Evolutionary conservation across 2,888 invertebrate species (phyloP).

Genomic region (Liopterus haemorrhoidalis): DNA sequence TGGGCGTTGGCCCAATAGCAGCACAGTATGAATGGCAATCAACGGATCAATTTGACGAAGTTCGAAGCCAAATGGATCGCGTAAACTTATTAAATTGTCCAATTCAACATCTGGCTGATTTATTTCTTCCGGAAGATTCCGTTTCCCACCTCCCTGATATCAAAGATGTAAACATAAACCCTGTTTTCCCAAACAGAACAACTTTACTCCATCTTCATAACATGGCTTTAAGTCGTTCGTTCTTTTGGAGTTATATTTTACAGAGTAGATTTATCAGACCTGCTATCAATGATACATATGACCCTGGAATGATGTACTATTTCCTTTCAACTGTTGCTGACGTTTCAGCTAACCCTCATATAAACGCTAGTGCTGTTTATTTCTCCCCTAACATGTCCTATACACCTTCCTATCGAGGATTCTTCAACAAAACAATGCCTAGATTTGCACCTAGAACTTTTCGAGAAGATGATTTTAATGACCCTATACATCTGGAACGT

Average conservation of each 20-base stretch:
- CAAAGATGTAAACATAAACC: constrained; percentile 89
- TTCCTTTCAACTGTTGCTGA: constrained; percentile 92
- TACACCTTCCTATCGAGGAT: constrained; percentile 88
- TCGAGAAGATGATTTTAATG: constrained; percentile 88
- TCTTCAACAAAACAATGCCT: constrained; percentile 93
- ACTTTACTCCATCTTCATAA: constrained; percentile 90
- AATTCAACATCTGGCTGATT: constrained; percentile 75
- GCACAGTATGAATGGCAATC: constrained; percentile 90
- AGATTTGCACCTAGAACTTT: constrained; percentile 91
- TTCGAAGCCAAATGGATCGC: constrained; percentile 75
- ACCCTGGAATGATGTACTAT: constrained; percentile 98
- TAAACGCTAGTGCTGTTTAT: constrained; percentile 89
- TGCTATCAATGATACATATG: constrained; percentile 85
- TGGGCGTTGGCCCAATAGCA: constrained; percentile 54
- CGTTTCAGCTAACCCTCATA: constrained; percentile 84
- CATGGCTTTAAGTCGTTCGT: constrained; percentile 91
- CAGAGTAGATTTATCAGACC: constrained; percentile 85
- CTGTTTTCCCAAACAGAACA: constrained; percentile 90
- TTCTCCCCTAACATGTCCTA: constrained; percentile 93
- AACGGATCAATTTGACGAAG: constrained; percentile 83
- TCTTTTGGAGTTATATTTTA: constrained; percentile 91
- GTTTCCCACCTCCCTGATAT: constrained; percentile 90
- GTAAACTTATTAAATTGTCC: constrained; percentile 84
- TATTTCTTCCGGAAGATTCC: constrained; percentile 76
- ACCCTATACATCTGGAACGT: constrained; percentile 90